Percentiles rank a stretch among this genome's conserved stretches.
These are phyloP conservation scores for Hemistola chrysoprasaria DNA, from an alignment of 2,888 invertebrate genomes.

Conservation along the genomic window DNA sequence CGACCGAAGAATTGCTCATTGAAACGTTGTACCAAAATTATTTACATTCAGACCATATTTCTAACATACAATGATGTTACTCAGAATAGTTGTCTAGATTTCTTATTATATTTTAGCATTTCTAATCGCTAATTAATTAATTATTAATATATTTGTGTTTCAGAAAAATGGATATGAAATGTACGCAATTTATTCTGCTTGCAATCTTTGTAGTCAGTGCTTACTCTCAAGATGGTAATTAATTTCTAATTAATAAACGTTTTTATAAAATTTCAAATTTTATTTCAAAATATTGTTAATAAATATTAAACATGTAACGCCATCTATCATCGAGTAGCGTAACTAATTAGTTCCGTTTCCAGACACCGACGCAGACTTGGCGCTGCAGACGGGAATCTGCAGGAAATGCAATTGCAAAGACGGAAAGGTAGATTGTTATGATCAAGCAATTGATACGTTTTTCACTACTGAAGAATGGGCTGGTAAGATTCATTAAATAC, in stretches of 20 bases:
- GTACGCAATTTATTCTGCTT: conserved; percentile 32
- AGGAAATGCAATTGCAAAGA: conserved; percentile 76
- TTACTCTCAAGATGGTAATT: conserved; percentile 39
- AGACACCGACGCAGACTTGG: conserved; percentile 32
- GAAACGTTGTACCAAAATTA: too few relatives aligned
- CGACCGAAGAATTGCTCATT: too few relatives aligned
- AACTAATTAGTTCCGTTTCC: conserved; percentile 36
- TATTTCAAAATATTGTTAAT: conserved; percentile 4
- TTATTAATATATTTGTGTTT: too few relatives aligned
- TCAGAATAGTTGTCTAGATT: too few relatives aligned
- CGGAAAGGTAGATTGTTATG: conserved; percentile 79
- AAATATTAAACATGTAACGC: too few relatives aligned
- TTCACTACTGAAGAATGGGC: conserved; percentile 82
- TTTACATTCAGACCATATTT: too few relatives aligned
- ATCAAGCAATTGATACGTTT: conserved; percentile 66
- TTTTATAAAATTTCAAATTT: too few relatives aligned
- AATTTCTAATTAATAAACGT: too few relatives aligned
- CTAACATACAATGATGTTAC: too few relatives aligned
- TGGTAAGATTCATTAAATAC: conserved; percentile 43
- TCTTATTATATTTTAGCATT: too few relatives aligned
- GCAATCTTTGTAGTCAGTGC: conserved; percentile 27
- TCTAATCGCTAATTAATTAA: too few relatives aligned
- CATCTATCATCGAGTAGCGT: conserved; percentile 44
- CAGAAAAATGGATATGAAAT: conserved; percentile 46
- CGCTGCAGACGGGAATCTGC: conserved; percentile 70